Evolutionary conservation across 1,140 invertebrate species (phyloP), one percentile per base, ranked within the genome.

Genomic region (Seison nebaliae): DNA sequence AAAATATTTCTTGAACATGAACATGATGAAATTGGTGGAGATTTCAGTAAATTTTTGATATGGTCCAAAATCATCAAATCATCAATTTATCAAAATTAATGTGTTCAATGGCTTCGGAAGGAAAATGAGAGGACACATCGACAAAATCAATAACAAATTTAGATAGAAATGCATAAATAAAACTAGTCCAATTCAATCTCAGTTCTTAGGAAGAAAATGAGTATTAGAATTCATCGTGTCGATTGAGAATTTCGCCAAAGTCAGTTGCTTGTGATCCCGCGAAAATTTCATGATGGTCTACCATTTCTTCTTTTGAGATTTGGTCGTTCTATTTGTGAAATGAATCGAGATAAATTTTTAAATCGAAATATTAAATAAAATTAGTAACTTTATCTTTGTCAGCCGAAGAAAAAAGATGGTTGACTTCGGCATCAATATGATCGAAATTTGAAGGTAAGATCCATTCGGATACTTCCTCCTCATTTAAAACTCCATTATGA

Each of bases 231-330:
- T 60, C 60, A 41, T 96, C 88, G 52, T 96, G 86, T 47, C 78
- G 67, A 0, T 71, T 69, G 3, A 96, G 60, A 5, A 83, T 83
- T 57, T 93, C 81, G 1, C 88, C 88, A 58, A 93, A 98, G 60
- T 94, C 86, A 0, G 86, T 94, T 0, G 83, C 88, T 55, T 96
- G 84, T 11, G 83, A 93, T 20, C 86, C 84, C 1, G 94, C 86
- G 58, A 96, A 98, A 1, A 91, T 61, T 57, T 96, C 86, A 55
- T 93, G 93, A 53, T 93, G 91, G 23, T 73, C 70, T 0, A 96
- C 54, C 35, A 96, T 74, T 63, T 98, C 88, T 5, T 73, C 69
- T 55, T 79, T 81, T 3, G 73, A 77, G 5, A 98, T 62, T 51
- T 74, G 71, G 43, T 77, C 71, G 61, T 96, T 84, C 3, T 65